Base-by-base conservation (phyloP, 1,140 invertebrate genomes). In the Pachyrhynchus sulphureomaculatus region DNA sequence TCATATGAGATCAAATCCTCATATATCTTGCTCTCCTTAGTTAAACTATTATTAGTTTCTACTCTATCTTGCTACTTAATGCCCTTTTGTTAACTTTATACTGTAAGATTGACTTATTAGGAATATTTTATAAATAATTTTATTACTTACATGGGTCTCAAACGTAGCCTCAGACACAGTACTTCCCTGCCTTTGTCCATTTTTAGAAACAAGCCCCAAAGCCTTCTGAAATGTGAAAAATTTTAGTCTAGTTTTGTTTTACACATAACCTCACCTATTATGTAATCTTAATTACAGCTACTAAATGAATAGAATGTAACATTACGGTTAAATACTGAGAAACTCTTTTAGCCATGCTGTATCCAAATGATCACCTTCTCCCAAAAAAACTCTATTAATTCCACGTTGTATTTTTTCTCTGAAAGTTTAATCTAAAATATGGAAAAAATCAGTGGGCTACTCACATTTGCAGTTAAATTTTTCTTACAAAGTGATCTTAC, bases 121-220 rank as follows among this genome's bases (percentile, higher is more conserved):
- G 10, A 12, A 34, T 12, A 34, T 13, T 12, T 2, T 34, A 12
- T 34, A 13, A 34, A 12, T 34, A 13, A 41, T n/a, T 18, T 1
- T 18, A 26, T 65, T 37, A 68, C 60, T 71, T 78, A 84, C 83
- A 77, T 88, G 88, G 2, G 83, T 86, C 78, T 90, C 87, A 75
- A 89, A 90, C 13, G 79, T 81, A 12, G 87, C 87, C 76, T 89
- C 87, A 4, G 41, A 41, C n/a, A 47, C 32, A n/a, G 54, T 56
- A 47, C 47, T 41, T 6, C 83, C 84, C n/a, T n/a, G n/a, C 59
- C 83, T 84, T 76, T 86, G 86, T 69, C 82, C 85, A 62, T 80
- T 83, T 66, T 79, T 83, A 42, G 78, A 70, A 51, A 74, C 66
- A 64, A 45, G 71, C n/a, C 57, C 66, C n/a, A 64, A 44, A 12